Conservation (phyloP, 2,888 invertebrate species). For the Ischnus inquisitorius region DNA sequence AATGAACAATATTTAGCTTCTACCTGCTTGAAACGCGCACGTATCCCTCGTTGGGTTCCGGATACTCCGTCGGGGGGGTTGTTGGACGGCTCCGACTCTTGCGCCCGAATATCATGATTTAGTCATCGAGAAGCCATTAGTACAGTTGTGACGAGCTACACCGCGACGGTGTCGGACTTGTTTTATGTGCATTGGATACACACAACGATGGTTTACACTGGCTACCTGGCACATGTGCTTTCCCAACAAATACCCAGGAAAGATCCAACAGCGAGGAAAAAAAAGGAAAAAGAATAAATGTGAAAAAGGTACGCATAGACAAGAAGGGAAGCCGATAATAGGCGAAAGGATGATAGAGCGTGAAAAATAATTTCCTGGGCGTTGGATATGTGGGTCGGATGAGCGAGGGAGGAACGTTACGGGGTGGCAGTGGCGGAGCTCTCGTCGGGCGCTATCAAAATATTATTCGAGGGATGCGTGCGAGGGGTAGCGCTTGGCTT, state of each 20-base stretch:
- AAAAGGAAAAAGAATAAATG: slow-evolving; percentile 51
- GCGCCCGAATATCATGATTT: slow-evolving; percentile 39
- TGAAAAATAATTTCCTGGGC: slow-evolving; percentile 85
- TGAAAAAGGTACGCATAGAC: slow-evolving; percentile 68
- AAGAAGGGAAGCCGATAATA: slow-evolving; percentile 63
- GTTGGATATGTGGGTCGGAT: slow-evolving; percentile 80
- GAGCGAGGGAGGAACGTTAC: slow-evolving; percentile 61
- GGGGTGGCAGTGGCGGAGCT: slow-evolving; percentile 66
- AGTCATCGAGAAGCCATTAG: slow-evolving; percentile 58
- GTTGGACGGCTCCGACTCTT: background rate
- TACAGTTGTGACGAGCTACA: slow-evolving; percentile 39
- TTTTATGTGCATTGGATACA: slow-evolving; percentile 28
- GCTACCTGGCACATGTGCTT: slow-evolving; percentile 66
- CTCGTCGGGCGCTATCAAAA: slow-evolving; percentile 80
- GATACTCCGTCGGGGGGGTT: background rate
- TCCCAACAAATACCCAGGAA: slow-evolving; percentile 52
- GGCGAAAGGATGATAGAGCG: slow-evolving; percentile 78
- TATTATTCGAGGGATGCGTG: slow-evolving; percentile 81
- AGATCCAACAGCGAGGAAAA: slow-evolving; percentile 7
- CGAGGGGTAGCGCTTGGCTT: slow-evolving; percentile 70
- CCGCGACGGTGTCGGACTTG: background rate
- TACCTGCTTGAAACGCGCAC: slow-evolving; percentile 4
- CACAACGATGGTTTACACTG: slow-evolving; percentile 55
- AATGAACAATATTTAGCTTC: slow-evolving; percentile 31
- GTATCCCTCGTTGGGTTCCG: background rate